phyloP scores from a whole-genome alignment of 2,797 vertebrate species.

The Thripadectes ignobilis region DNA sequence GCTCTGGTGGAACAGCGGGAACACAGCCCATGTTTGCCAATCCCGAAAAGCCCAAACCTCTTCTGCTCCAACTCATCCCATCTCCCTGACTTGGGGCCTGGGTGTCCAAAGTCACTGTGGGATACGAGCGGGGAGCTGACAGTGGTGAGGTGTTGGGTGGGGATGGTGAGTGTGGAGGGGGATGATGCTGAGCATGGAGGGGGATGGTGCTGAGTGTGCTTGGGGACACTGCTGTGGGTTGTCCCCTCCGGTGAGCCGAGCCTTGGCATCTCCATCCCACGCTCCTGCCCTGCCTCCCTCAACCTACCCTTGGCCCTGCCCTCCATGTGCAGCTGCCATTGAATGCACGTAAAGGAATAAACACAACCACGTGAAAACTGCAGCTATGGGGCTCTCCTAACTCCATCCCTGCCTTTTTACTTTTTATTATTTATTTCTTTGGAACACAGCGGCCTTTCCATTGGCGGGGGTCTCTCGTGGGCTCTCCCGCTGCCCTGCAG shows the following conservation, averaged over 20 bases:
- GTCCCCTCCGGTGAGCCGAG: neutral
- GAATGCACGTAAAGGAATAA: neutral
- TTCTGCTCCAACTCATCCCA: neutral
- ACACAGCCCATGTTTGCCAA: neutral
- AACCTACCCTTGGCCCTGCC: accelerated
- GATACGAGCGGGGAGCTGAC: accelerated
- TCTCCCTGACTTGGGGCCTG: neutral
- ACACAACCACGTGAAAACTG: accelerated
- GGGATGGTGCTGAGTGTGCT: neutral
- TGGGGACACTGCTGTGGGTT: accelerated
- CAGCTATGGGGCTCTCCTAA: accelerated
- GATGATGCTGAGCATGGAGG: neutral
- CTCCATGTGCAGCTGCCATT: neutral
- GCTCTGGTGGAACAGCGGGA: neutral
- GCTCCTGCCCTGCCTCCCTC: accelerated
- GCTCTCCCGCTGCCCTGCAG: neutral
- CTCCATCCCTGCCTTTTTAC: accelerated
- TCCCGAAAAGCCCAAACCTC: neutral
- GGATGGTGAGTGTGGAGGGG: accelerated
- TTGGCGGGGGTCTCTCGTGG: neutral
- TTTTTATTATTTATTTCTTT: accelerated
- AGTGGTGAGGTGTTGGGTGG: accelerated
- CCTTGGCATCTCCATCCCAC: neutral
- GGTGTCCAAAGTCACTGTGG: accelerated
- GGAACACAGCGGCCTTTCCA: neutral